Percentiles rank a stretch among this genome's conserved stretches.
Evolutionary conservation across 2,888 invertebrate species (phyloP).

Genomic region (Eumacrocentrus americanus): DNA sequence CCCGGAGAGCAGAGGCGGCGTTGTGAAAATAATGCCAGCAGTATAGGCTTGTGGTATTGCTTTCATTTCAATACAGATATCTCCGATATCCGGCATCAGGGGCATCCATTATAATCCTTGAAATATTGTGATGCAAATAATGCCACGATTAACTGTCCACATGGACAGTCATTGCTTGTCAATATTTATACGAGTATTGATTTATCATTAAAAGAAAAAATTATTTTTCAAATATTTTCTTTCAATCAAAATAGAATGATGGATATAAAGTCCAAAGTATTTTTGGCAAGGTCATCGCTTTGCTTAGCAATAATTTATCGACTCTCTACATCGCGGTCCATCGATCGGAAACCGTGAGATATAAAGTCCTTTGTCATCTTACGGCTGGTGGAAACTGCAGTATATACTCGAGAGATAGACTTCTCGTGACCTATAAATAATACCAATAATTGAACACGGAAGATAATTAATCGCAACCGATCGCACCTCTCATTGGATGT

Average conservation of each 20-base stretch:
- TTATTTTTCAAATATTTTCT: not conserved
- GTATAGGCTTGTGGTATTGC: not conserved
- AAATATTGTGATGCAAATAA: no score
- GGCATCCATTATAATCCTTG: no score
- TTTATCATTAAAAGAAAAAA: no score
- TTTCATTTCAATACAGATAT: slow-evolving; percentile 12
- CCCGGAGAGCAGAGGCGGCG: not conserved
- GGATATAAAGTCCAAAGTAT: no score
- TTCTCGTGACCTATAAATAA: slow-evolving; percentile 17
- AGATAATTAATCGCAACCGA: slow-evolving; percentile 14
- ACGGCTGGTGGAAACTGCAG: no score
- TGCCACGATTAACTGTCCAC: no score
- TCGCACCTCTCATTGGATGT: not conserved
- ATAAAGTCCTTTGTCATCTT: slow-evolving; percentile 10
- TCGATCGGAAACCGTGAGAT: slow-evolving; percentile 10
- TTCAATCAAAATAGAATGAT: no score
- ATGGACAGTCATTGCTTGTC: no score
- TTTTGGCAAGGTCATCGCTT: slow-evolving; percentile 13
- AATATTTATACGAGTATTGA: no score
- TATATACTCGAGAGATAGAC: no score
- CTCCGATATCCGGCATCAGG: no score
- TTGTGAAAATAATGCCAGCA: not conserved
- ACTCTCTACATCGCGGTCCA: slow-evolving; percentile 11
- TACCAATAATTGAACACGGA: slow-evolving; percentile 13
- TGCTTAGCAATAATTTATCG: slow-evolving; percentile 8